phyloP scores from a whole-genome alignment of 2,888 invertebrate species.

The Drosophila cracens region DNA sequence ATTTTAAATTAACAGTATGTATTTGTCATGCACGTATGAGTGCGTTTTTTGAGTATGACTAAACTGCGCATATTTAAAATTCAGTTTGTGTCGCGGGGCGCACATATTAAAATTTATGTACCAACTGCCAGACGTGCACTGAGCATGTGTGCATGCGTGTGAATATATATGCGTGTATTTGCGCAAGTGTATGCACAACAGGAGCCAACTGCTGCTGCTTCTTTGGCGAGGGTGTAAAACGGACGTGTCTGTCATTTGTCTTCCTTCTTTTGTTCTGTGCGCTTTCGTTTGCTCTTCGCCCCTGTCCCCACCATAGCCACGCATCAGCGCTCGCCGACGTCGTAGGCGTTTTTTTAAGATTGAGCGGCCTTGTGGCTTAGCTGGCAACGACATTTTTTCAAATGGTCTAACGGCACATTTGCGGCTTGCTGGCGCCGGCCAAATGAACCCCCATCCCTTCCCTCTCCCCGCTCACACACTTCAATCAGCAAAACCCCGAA shows the following conservation, averaged over 20 bases:
- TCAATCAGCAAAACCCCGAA: conserved; percentile 40
- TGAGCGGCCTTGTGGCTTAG: conserved; percentile 35
- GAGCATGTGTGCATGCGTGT: conserved; percentile 26
- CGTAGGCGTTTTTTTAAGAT: conserved; percentile 21
- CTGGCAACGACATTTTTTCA: conserved; percentile 45
- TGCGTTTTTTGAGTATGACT: conserved; percentile 42
- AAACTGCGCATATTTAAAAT: conserved; percentile 63
- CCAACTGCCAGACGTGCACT: conserved; percentile 51
- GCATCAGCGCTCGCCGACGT: conserved; percentile 42
- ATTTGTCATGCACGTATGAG: background rate
- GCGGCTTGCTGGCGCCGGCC: conserved; percentile 55
- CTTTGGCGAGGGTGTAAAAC: conserved; percentile 61
- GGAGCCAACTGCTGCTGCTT: conserved; percentile 43
- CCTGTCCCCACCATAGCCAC: conserved; percentile 29
- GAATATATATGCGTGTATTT: conserved; percentile 1
- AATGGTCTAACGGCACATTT: conserved; percentile 65
- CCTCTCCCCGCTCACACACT: background rate
- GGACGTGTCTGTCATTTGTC: conserved; percentile 74
- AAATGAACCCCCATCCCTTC: conserved; percentile 25
- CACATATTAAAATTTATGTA: conserved; percentile 44
- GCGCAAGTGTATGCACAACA: conserved; percentile 21
- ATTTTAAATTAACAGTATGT: conserved; percentile 22
- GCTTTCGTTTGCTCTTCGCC: conserved; percentile 32
- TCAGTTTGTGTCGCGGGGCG: conserved; percentile 57
- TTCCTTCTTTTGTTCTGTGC: conserved; percentile 56